These are phyloP conservation scores for Falco punctatus DNA, from an alignment of 2,113 vertebrate genomes.

Conservation along the genomic window DNA sequence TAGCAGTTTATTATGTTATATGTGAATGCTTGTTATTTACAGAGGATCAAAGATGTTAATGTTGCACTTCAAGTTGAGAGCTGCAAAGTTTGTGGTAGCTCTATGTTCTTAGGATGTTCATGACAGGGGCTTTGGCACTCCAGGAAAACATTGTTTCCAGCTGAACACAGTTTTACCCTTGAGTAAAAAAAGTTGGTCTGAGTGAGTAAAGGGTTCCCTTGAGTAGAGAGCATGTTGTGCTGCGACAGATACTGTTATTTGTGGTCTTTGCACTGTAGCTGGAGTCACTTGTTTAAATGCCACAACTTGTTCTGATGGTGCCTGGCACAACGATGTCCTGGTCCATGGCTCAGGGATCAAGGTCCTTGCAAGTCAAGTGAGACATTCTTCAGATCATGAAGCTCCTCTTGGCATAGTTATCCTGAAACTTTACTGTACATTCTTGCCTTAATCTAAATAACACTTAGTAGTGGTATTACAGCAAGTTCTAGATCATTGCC, in stretches of 20 bases:
- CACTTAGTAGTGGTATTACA: background rate
- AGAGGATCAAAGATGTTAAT: conserved; percentile 8
- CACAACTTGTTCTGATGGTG: background rate
- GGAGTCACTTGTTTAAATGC: background rate
- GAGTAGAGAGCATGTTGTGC: background rate
- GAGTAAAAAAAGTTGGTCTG: background rate
- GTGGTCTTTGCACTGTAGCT: background rate
- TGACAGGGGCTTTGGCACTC: background rate
- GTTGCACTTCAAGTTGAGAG: background rate
- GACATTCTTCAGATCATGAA: background rate
- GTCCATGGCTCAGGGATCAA: background rate
- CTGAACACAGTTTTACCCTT: background rate
- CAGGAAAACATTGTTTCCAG: background rate
- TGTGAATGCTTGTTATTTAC: conserved; percentile 14
- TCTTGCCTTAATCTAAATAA: background rate
- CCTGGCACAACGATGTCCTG: background rate
- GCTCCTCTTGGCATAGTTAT: background rate
- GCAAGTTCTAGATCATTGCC: background rate
- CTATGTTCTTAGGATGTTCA: background rate
- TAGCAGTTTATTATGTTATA: conserved; percentile 15
- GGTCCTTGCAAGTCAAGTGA: background rate
- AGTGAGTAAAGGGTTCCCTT: background rate
- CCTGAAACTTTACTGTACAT: background rate
- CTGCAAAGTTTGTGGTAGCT: background rate
- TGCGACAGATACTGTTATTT: background rate